phyloP scores from a whole-genome alignment of 64 coral and sea anemone species.

The Montipora foliosa region DNA sequence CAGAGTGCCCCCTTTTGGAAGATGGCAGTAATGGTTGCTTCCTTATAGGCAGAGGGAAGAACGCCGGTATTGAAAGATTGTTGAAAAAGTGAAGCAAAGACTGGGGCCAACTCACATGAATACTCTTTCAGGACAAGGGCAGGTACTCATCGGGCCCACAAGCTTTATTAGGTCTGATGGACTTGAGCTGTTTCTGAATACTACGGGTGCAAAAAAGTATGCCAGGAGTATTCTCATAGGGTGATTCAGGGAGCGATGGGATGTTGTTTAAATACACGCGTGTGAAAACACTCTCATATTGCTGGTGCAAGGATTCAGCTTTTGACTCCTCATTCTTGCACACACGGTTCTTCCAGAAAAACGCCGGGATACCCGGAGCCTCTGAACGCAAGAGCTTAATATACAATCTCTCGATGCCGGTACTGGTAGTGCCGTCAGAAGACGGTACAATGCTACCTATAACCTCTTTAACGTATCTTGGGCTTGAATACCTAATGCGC shows the following conservation, averaged over 20 bases:
- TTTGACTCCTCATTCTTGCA: conserved; percentile 14
- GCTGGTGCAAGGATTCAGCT: conserved; percentile 2
- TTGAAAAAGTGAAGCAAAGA: not conserved
- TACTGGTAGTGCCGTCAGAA: conserved; percentile 14
- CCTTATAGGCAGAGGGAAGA: not conserved
- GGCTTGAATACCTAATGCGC: not conserved
- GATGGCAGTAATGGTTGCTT: not conserved
- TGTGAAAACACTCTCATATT: conserved; percentile 10
- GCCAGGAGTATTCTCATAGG: not conserved
- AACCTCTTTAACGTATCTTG: conserved; percentile 25
- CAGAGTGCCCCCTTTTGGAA: not conserved
- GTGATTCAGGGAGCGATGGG: conserved; percentile 19
- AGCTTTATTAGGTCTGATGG: conserved; percentile 48
- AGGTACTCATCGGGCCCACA: not conserved
- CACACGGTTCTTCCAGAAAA: conserved; percentile 36
- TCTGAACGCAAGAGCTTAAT: conserved; percentile 35
- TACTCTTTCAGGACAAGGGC: not conserved
- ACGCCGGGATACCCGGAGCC: conserved; percentile 6
- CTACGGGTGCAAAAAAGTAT: not conserved
- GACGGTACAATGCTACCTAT: not conserved
- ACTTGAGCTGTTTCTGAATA: conserved; percentile 10
- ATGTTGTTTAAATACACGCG: conserved; percentile 1
- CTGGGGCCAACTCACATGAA: not conserved
- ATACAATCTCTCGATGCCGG: conserved; percentile 30
- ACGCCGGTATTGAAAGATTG: not conserved